phyloP scores from a whole-genome alignment of 1,140 invertebrate genomes.

The Zaprionus inermis region DNA sequence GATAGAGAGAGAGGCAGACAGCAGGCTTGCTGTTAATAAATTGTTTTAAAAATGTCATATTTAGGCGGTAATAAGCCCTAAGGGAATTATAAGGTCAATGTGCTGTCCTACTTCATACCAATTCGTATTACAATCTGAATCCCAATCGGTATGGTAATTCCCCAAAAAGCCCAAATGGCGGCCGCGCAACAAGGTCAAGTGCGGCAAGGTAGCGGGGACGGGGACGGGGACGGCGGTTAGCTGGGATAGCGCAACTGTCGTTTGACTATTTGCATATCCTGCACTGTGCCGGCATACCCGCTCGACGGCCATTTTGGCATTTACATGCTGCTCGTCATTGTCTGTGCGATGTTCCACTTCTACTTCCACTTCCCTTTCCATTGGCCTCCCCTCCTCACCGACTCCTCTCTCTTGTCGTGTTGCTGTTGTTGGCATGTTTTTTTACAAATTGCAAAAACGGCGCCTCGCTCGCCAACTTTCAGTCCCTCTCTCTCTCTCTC shows the following conservation, averaged over 20 bases:
- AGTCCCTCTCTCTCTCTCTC: background rate
- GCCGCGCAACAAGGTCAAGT: slow-evolving; percentile 19
- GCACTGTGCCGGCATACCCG: slow-evolving; percentile 17
- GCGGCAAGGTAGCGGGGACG: too few species aligned
- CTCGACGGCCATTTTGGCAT: slow-evolving; percentile 38
- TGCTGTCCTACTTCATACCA: background rate
- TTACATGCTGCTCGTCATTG: slow-evolving; percentile 45
- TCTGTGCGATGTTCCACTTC: slow-evolving; percentile 3
- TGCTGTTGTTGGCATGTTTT: slow-evolving; percentile 43
- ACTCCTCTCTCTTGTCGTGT: slow-evolving; percentile 14
- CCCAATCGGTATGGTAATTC: background rate
- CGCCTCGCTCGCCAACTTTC: slow-evolving; percentile 51
- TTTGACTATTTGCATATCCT: slow-evolving; percentile 34
- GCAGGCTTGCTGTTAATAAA: background rate
- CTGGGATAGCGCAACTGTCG: background rate
- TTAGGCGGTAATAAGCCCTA: background rate
- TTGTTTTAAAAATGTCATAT: slow-evolving; percentile 8
- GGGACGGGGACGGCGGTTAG: too few species aligned
- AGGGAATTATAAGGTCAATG: slow-evolving; percentile 5
- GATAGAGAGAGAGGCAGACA: background rate
- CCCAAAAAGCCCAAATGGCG: background rate
- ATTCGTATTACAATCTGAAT: slow-evolving; percentile 1
- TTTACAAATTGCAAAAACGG: slow-evolving; percentile 76
- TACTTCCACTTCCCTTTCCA: background rate
- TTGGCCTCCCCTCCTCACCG: slow-evolving; percentile 7